These are phyloP conservation scores for Whitmania pigra DNA, from an alignment of 1,140 invertebrate genomes.

Conservation along the genomic window DNA sequence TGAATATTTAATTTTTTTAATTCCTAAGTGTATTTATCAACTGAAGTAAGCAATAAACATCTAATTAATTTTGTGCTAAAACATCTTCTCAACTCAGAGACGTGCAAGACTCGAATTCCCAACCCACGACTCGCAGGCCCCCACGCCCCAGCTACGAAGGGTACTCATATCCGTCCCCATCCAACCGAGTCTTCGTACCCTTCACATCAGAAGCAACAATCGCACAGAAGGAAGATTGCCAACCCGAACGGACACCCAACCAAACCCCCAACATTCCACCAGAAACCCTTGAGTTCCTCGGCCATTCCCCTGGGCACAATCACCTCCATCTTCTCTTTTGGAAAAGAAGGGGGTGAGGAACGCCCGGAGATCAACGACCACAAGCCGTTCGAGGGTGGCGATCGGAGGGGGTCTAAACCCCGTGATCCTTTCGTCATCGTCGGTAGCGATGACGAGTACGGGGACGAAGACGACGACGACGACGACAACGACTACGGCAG, in stretches of 20 bases:
- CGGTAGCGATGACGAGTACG: not conserved
- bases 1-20: too few species aligned
- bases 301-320: not conserved
- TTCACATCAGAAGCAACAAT: not conserved
- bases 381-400: not conserved
- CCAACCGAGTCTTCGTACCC: not conserved
- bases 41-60: too few species aligned
- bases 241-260: not conserved
- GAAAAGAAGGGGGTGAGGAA: not conserved
- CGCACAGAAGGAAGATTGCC: not conserved
- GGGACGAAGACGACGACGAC: not conserved
- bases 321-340: not conserved
- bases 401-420: too few species aligned
- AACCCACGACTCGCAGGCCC: not conserved
- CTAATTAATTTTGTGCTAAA: too few species aligned
- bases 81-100: too few species aligned
- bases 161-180: not conserved
- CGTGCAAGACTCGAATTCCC: too few species aligned
- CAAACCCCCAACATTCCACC: not conserved
- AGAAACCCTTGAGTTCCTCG: not conserved
- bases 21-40: too few species aligned
- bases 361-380: not conserved
- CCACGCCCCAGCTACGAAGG: not conserved
- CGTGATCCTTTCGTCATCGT: too few species aligned
- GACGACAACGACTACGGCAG: slow-evolving; percentile 4